Evolutionary conservation across 1,140 invertebrate genomes (phyloP), one percentile per base, ranked within the genome.

Genomic region (Antheraea pernyi): DNA sequence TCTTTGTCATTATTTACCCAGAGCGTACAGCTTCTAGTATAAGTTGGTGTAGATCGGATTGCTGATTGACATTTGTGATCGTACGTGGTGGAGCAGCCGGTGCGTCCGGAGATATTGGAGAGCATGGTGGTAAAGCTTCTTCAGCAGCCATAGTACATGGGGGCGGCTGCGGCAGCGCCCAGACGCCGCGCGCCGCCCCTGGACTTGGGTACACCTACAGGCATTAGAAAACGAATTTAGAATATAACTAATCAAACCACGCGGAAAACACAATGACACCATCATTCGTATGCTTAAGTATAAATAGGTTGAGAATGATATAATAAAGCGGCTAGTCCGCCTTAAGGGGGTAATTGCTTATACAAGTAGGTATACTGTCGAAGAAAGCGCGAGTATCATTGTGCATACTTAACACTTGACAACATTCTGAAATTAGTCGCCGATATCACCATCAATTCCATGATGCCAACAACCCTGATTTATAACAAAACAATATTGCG

Each of bases 181-280:
- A 97, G 88, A 97, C 96, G 86, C 96, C 97, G 85, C 96, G 95
- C 83, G 96, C 96, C 82, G 96, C 95, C 93, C 96, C 96, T 88
- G 96, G 96, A 93, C 96, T 96, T 73, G 96, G 95, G 78, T 94
- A 95, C 90, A 95, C 94, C 89, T 94, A 61, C 60, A 10, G 3
- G 13, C 9, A 16, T 53, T 16, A 53, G 4, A 53, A n/a, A 53
- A 16, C 0, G 7, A 53, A 8, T 53, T 53, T 16, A 53, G 16
- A 53, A 53, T 0, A 7, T 11, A 11, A 9, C 11, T 42, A 30
- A 30, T 30, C 22, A 30, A 30, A n/a, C n/a, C n/a, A n/a, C 1
- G 22, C 4, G 22, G 22, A 30, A 30, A 30, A 1, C 22, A 30
- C 1, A 30, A 30, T 30, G 4, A 30, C 22, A 30, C 1, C 22